Base-by-base conservation (phyloP, 1,140 invertebrate species). In the Microplitis demolitor region DNA sequence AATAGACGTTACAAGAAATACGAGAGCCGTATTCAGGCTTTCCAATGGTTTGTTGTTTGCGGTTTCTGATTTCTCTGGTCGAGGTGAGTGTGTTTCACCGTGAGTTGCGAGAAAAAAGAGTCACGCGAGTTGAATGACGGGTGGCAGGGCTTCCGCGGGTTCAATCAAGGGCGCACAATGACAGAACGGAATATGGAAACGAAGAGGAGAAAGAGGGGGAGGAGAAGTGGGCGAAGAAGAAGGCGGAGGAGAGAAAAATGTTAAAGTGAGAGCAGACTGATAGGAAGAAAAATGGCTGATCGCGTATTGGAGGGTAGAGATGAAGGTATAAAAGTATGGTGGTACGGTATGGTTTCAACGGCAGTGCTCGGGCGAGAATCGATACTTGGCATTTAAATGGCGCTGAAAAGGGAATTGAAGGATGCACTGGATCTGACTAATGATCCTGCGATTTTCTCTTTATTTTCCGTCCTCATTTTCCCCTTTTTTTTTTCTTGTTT, bases 381-480 rank as follows among this genome's bases (percentile, higher is more conserved):
- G 80, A 81, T 81, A 81, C 74, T 79, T 81, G 78, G 74, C 77
- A 79, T 79, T 79, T 78, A 78, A 79, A 79, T 81, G 77, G 75
- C 73, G 70, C 67, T 73, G 73, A 79, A 76, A 75, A 72, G 73
- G 66, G 74, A 68, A 66, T 71, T 60, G n/a, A 16, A 53, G 53
- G 3, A 69, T 50, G 34, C 33, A 69, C n/a, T 35, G 4, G n/a
- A 66, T 66, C 14, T 24, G 24, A 50, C 63, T 66, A 66, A 66
- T 66, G 39, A 51, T n/a, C 14, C 8, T 9, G 14, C 3, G 33
- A 62, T 69, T 56, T 54, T 62, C 50, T 69, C 34, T 64, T 13
- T 69, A 64, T 24, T 69, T 58, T 37, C 69, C 50, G 3, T 67
- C 60, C 31, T 45, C 3, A 14, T 54, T 64, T 56, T 39, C 9